Base-by-base conservation (phyloP, 2,888 invertebrate species). In the Schizaphis graminum region DNA sequence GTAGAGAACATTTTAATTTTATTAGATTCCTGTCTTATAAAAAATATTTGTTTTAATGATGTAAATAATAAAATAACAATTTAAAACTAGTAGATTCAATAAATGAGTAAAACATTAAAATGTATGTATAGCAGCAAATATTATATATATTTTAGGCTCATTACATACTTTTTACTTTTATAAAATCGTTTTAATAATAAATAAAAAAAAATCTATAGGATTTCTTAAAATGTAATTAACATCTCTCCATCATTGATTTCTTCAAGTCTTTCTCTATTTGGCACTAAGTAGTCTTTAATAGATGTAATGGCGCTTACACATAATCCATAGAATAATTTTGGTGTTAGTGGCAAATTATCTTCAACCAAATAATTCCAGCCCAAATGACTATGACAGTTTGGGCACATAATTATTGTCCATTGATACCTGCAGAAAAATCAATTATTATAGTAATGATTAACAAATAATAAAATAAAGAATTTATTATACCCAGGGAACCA, bases 401-500 rank as follows among this genome's bases (percentile, higher is more conserved):
- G 85, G 28, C 93, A 93, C n/a, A 93, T 49, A 41, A 93, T 85
- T n/a, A 85, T 93, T 10, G 41, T 26, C 85, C 93, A 90, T 26
- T 11, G 53, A n/a, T 87, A 92, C 16, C 92, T 92, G 11, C 2
- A 49, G 8, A 61, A n/a, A 86, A 67, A 47, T 26, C 13, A 53
- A 16, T 13, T 90, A 24, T 16, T 28, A 91, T 7, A 57, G 5
- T 67, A 87, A 47, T 86, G 21, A 56, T 3, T 41, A 49, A 35
- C 4, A 11, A 16, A 56, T 67, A 77, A 21, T 8, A 35, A 77
- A 35, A 77, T 8, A 77, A 77, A 26, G 5, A n/a, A 77, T 77
- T n/a, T 86, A 91, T 49, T 44, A 56, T 94, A 94, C 94, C 94
- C 90, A 1, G 94, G 94, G 35, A 94, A 94, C 94, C 94, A 94